Percentiles rank a stretch among this genome's conserved stretches.
phyloP scores from a whole-genome alignment of 2,797 vertebrate species.

The Nannoperca australis region DNA sequence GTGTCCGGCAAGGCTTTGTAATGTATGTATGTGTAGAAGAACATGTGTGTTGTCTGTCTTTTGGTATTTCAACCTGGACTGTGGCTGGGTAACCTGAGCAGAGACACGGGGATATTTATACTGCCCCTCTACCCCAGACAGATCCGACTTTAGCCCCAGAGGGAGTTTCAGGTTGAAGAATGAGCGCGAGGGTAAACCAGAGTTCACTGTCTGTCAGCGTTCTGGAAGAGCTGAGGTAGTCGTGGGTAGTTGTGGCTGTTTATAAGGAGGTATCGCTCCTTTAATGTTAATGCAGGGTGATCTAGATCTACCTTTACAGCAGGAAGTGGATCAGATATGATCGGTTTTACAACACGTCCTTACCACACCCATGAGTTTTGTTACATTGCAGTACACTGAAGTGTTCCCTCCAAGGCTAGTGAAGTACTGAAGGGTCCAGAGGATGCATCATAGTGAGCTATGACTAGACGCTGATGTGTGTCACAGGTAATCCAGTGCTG shows the following conservation, averaged over 20 bases:
- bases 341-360: constrained; percentile 15
- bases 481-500: constrained; percentile 10
- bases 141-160: constrained; percentile 50
- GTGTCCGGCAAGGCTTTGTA: constrained; percentile 1
- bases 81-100: constrained; percentile 69
- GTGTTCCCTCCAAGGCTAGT: background rate
- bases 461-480: constrained; percentile 16
- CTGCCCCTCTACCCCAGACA: constrained; percentile 47
- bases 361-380: constrained; percentile 32
- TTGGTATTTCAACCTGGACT: constrained; percentile 61
- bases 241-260: background rate
- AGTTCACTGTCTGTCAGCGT: constrained; percentile 47
- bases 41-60: constrained; percentile 39
- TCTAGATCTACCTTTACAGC: constrained; percentile 25
- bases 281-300: background rate
- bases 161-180: constrained; percentile 50
- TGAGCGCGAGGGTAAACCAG: constrained; percentile 42
- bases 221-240: background rate
- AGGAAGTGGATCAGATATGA: constrained; percentile 57
- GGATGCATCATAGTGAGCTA: constrained; percentile 9
- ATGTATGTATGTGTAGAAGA: background rate
- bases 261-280: background rate
- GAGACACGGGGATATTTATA: constrained; percentile 68
- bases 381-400: background rate
- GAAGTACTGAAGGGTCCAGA: background rate